A percentile compares a stretch with the other conserved stretches of the same genome.
Conservation (phyloP, 2,797 vertebrate species). For the Pempheris klunzingeri region DNA sequence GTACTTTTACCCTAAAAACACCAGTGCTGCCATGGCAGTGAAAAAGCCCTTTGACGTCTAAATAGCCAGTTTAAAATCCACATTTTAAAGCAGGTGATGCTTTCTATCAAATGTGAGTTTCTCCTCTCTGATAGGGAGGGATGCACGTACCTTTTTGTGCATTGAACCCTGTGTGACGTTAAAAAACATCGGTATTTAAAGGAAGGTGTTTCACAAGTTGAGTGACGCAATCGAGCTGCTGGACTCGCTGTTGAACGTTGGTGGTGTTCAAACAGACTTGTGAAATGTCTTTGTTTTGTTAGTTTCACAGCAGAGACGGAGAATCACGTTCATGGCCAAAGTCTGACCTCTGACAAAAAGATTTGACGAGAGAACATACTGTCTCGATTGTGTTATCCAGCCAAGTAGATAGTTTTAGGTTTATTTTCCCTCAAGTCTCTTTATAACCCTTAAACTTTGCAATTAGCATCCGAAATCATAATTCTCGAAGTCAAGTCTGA, state of each 20-base stretch:
- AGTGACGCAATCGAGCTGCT: neutral
- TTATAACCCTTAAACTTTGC: too few species aligned
- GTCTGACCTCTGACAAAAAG: neutral
- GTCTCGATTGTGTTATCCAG: too few species aligned
- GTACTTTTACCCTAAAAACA: too few species aligned
- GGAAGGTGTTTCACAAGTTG: constrained; percentile 6
- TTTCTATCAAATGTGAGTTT: neutral
- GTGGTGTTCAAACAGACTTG: constrained; percentile 24
- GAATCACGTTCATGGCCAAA: neutral
- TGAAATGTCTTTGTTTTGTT: constrained; percentile 11
- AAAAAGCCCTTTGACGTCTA: too few species aligned
- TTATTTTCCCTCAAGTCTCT: too few species aligned
- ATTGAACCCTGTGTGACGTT: neutral
- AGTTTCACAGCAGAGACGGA: neutral
- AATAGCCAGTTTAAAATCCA: neutral
- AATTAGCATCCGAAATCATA: too few species aligned
- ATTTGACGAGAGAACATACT: neutral
- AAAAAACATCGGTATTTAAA: neutral
- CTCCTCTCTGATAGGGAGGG: too few species aligned
- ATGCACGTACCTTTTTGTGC: neutral
- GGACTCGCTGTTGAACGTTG: neutral
- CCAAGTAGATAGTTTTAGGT: neutral
- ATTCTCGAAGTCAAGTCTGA: neutral
- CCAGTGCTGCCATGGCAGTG: too few species aligned
- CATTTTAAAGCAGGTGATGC: neutral